phyloP scores from a whole-genome alignment of 2,888 invertebrate species.

The Phragmatobia fuliginosa region DNA sequence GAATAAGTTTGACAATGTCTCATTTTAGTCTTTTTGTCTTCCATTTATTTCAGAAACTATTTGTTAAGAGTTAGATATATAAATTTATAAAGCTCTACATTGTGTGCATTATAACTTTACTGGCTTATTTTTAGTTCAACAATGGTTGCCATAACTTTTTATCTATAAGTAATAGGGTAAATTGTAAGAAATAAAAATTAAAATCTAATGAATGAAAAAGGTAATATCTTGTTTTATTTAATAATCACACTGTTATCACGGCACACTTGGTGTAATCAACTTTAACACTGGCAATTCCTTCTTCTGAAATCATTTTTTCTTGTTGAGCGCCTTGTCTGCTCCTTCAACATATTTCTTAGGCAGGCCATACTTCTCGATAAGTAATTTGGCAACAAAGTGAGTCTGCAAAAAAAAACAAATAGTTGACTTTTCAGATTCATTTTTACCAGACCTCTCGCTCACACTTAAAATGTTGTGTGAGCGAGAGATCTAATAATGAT shows the following conservation, averaged over 20 bases:
- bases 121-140: conserved; percentile 4
- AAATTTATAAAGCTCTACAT: background rate
- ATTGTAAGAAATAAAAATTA: conserved; percentile 34
- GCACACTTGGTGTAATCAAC: conserved; percentile 39
- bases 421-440: too few relatives aligned
- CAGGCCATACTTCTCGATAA: conserved; percentile 91
- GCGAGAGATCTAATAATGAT: too few relatives aligned
- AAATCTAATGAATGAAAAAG: conserved; percentile 43
- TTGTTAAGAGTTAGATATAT: conserved; percentile 7
- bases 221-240: conserved; percentile 44
- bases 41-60: conserved; percentile 40
- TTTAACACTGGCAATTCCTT: conserved; percentile 25
- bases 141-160: conserved; percentile 39
- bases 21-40: conserved; percentile 56
- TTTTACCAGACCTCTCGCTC: too few relatives aligned
- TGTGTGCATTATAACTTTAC: conserved; percentile 4
- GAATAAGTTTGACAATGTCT: conserved; percentile 22
- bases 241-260: conserved; percentile 41
- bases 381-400: conserved; percentile 78
- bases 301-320: conserved; percentile 77
- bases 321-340: conserved; percentile 91
- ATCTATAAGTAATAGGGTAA: conserved; percentile 26
- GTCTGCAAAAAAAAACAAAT: conserved; percentile 66
- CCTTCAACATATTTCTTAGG: conserved; percentile 92
- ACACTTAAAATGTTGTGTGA: too few relatives aligned